phyloP scores from a whole-genome alignment of 2,888 invertebrate genomes.

The Eupelmus urozonus region DNA sequence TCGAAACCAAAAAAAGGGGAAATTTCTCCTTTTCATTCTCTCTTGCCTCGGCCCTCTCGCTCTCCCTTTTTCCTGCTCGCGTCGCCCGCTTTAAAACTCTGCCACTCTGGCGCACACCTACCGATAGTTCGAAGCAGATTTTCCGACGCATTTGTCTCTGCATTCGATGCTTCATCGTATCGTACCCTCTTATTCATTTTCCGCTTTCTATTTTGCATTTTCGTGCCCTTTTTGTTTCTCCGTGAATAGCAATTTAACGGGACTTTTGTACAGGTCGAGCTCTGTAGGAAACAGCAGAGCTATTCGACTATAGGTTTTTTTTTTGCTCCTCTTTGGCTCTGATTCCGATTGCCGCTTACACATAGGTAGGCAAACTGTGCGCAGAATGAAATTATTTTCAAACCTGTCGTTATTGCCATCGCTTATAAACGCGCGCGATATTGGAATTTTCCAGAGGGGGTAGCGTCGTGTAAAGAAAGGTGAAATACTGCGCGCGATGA shows the following conservation, averaged over 20 bases:
- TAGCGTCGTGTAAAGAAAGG: conserved; percentile 28
- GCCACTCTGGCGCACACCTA: conserved; percentile 52
- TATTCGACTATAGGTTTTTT: not conserved
- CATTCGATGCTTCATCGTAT: conserved; percentile 38
- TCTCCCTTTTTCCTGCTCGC: no score
- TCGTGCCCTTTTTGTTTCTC: conserved; percentile 35
- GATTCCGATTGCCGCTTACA: conserved; percentile 26
- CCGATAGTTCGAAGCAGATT: conserved; percentile 57
- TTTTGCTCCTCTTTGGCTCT: conserved; percentile 15
- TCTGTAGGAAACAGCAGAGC: conserved; percentile 26
- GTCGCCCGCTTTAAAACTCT: conserved; percentile 7
- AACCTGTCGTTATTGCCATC: conserved; percentile 65
- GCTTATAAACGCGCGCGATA: conserved; percentile 58
- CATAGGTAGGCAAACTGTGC: conserved; percentile 40
- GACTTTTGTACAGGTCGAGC: conserved; percentile 33
- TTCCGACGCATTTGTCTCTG: conserved; percentile 49
- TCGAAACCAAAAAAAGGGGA: conserved; percentile 22
- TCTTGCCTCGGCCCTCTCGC: not conserved
- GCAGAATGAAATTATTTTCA: conserved; percentile 66
- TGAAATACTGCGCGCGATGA: conserved; percentile 22
- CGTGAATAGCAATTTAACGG: conserved; percentile 57
- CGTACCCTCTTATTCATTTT: conserved; percentile 22
- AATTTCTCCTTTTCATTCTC: conserved; percentile 3
- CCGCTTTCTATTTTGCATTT: conserved; percentile 38
- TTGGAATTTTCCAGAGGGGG: conserved; percentile 58